Evolutionary conservation across 2,888 invertebrate genomes (phyloP).

Genomic region (Lepidocyrtinus sp.): DNA sequence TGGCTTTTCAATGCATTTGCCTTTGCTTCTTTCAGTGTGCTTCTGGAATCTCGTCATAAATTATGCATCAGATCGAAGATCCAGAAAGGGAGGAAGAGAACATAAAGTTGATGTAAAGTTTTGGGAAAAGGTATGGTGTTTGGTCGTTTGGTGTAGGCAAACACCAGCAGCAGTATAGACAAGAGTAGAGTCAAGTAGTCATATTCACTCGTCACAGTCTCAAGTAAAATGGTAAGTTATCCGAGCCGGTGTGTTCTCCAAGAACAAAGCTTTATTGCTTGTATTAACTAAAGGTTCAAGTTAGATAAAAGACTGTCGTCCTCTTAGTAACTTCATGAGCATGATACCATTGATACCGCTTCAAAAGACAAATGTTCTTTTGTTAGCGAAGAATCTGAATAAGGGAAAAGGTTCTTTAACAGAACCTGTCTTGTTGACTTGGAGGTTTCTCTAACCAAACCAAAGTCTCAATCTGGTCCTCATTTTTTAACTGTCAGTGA

Average conservation of each 20-base stretch:
- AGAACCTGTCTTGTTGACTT: constrained; percentile 42
- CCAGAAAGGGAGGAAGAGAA: too few relatives aligned
- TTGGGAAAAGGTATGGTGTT: too few relatives aligned
- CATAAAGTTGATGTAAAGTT: too few relatives aligned
- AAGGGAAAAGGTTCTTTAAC: constrained; percentile 25
- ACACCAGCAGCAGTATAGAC: too few relatives aligned
- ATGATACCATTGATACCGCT: constrained; percentile 5
- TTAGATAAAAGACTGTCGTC: constrained; percentile 4
- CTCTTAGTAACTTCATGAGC: background rate
- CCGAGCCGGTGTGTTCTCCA: too few relatives aligned
- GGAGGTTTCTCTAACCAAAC: too few relatives aligned
- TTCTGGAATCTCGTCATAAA: constrained; percentile 61
- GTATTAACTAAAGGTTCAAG: too few relatives aligned
- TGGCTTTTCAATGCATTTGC: constrained; percentile 30
- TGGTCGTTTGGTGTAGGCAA: too few relatives aligned
- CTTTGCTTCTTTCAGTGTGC: too few relatives aligned
- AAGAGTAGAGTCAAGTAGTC: constrained; percentile 57
- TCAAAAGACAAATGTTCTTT: constrained; percentile 54
- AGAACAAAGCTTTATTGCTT: too few relatives aligned
- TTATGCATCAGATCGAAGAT: constrained; percentile 66
- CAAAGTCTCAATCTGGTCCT: constrained; percentile 46
- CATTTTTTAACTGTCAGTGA: too few relatives aligned
- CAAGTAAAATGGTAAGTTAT: constrained; percentile 43
- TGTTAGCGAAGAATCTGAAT: constrained; percentile 6
- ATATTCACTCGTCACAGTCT: too few relatives aligned